A percentile compares a stretch with the other conserved stretches of the same genome.
Evolutionary conservation across 2,797 vertebrate species (phyloP).

Genomic region (Falco columbarius): DNA sequence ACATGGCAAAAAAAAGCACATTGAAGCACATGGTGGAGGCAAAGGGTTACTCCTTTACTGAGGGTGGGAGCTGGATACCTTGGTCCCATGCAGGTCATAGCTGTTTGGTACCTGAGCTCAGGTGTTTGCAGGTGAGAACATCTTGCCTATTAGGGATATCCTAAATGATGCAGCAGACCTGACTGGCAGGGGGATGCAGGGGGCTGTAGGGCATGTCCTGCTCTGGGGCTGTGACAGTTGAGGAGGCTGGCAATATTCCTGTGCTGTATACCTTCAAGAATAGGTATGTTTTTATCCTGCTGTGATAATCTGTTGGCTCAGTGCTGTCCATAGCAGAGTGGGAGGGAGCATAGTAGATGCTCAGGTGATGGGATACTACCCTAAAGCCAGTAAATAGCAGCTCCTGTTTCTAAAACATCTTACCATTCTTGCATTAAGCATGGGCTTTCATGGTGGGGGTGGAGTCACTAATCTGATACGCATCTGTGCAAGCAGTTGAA

Average conservation of each 20-base stretch:
- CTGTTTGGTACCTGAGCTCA: neutral
- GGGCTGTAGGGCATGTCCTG: neutral
- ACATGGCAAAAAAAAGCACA: neutral
- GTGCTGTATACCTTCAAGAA: neutral
- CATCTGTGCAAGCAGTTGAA: conserved; percentile 7
- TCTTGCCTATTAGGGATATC: neutral
- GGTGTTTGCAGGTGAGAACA: neutral
- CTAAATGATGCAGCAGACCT: neutral
- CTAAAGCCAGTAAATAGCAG: conserved; percentile 26
- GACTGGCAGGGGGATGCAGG: too few species aligned
- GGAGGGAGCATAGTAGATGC: neutral
- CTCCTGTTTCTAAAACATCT: neutral
- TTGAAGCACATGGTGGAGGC: neutral
- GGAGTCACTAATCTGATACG: conserved; percentile 15
- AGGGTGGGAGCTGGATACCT: neutral
- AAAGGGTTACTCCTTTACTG: neutral
- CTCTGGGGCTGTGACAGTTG: neutral
- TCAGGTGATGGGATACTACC: neutral
- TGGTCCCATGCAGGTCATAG: fast-evolving
- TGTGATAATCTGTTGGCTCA: neutral
- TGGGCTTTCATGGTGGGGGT: neutral
- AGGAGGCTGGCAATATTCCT: neutral
- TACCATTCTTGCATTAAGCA: neutral
- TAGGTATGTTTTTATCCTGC: neutral
- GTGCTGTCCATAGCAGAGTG: neutral